These are phyloP conservation scores for Amphiprion ocellaris DNA, from an alignment of 2,113 vertebrate genomes.

Conservation along the genomic window DNA sequence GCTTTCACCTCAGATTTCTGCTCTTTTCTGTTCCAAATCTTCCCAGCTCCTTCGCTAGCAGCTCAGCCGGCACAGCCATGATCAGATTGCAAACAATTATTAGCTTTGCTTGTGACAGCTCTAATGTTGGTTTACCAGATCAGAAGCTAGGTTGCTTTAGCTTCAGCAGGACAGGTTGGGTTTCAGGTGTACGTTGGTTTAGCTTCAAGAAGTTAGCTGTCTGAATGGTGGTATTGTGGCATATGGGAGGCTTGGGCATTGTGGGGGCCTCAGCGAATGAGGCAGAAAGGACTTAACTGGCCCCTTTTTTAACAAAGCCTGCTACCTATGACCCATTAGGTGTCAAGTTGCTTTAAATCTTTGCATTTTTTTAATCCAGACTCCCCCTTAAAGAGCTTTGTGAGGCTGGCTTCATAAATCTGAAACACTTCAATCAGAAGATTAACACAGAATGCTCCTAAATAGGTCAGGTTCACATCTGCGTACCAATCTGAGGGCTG, in stretches of 20 bases:
- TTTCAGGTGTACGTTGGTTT: constrained; percentile 50
- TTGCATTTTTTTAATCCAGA: constrained; percentile 49
- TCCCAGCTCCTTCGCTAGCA: not conserved
- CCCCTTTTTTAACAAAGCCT: constrained; percentile 20
- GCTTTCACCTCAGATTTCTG: constrained; percentile 31
- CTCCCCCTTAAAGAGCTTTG: constrained; percentile 44
- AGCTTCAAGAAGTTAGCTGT: not conserved
- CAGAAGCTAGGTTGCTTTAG: constrained; percentile 17
- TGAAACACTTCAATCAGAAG: constrained; percentile 26
- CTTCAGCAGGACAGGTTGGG: constrained; percentile 42
- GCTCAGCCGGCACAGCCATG: not conserved
- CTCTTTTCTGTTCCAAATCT: constrained; percentile 3
- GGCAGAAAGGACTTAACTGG: constrained; percentile 40
- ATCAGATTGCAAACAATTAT: constrained; percentile 21
- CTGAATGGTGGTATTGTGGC: constrained; percentile 68
- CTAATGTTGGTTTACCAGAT: constrained; percentile 24
- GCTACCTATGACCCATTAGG: constrained; percentile 54
- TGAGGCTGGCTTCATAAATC: constrained; percentile 14
- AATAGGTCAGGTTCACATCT: constrained; percentile 39
- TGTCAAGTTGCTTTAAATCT: constrained; percentile 71
- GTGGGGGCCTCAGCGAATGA: constrained; percentile 27
- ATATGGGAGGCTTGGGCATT: not conserved
- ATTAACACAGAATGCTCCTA: constrained; percentile 33
- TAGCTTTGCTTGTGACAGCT: constrained; percentile 9
- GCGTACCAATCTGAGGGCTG: not conserved